phyloP scores from a whole-genome alignment of 2,797 vertebrate species.

The Heliangelus exortis region DNA sequence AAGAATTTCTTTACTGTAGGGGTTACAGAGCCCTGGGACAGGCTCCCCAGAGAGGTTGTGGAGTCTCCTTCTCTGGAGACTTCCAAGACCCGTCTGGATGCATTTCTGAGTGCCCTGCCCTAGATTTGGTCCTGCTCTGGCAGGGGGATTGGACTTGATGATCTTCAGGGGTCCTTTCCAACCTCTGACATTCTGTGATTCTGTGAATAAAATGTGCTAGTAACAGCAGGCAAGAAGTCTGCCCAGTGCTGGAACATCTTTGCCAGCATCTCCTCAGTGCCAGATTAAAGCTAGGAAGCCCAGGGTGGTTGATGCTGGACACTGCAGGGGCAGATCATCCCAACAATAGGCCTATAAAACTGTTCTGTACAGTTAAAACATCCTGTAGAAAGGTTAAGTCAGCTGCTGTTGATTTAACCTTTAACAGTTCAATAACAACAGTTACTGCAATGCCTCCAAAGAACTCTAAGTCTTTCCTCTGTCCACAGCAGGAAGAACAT shows the following conservation, averaged over 20 bases:
- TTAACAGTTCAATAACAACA: neutral
- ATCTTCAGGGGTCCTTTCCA: too few species aligned
- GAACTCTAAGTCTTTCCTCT: neutral
- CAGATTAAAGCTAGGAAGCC: neutral
- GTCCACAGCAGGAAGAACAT: neutral
- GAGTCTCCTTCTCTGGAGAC: too few species aligned
- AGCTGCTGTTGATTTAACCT: neutral
- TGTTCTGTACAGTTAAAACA: neutral
- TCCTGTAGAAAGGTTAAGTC: neutral
- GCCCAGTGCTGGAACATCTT: neutral
- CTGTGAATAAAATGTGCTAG: neutral
- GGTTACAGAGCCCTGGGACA: too few species aligned
- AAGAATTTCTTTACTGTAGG: too few species aligned
- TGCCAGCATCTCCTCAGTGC: rapidly evolving
- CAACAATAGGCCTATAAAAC: neutral
- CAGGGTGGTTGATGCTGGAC: rapidly evolving
- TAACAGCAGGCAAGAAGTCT: neutral
- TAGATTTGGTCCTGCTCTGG: too few species aligned
- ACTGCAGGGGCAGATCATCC: neutral
- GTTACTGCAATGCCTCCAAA: neutral
- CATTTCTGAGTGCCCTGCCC: too few species aligned
- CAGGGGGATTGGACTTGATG: too few species aligned
- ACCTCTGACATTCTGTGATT: too few species aligned
- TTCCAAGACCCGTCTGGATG: too few species aligned
- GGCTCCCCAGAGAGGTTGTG: too few species aligned